Evolutionary conservation across 2,888 invertebrate species (phyloP), one percentile per base, ranked within the genome.

Genomic region (Nomada lathburiana): DNA sequence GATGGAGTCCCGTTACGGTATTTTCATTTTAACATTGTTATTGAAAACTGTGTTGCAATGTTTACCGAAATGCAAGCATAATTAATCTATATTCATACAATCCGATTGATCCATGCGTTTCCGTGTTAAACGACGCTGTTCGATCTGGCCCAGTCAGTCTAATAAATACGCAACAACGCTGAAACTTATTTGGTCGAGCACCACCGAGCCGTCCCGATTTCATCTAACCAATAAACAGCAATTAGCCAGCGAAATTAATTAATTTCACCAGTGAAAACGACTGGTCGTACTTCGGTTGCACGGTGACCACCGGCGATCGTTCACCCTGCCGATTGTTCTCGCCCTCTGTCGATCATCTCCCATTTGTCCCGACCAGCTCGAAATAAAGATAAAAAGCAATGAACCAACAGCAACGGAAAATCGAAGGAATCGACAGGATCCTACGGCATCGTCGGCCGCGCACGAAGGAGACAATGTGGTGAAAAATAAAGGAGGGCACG

Each of bases 391-490:
- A 53, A n/a, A 36, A 68, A 53, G 13, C 11, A 44, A 68, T 11
- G 16, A 42, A 1, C 0, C 5, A 13, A 55, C 42, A n/a, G 50
- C 2, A 20, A 16, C 2, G 1, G 47, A 52, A 13, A 18, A 63
- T 9, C 11, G 23, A 42, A 44, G 29, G 44, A 20, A 47, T 78
- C 73, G 67, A 65, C 53, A 36, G 29, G 65, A 18, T 59, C 16
- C 47, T 16, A 3, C 42, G n/a, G n/a, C 36, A 23, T 13, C 52
- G 57, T 62, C 52, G 47, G 72, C 20, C 60, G 80, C 47, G 82
- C 70, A 64, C 76, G 52, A 29, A 29, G 64, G 67, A 74, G 77
- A 83, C 83, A 82, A 83, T 83, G 82, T 73, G 67, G 70, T 77
- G 70, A 74, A 83, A 77, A 83, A 83, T 71, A 82, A 70, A 82